Conservation (phyloP, 1,140 invertebrate genomes). For the Sogatella furcifera region DNA sequence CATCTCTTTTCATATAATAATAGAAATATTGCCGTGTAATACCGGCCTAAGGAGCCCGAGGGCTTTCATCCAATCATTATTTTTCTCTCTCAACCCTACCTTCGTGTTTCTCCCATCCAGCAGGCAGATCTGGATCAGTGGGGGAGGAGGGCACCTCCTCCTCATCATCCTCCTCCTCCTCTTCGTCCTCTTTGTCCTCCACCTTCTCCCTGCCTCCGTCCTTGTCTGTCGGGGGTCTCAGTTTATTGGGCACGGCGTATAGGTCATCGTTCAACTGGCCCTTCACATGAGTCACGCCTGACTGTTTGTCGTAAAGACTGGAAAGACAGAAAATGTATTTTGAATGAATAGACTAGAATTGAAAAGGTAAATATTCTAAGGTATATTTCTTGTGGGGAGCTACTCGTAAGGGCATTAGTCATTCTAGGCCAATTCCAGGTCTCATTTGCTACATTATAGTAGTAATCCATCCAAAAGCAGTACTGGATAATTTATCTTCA, state of each 20-base stretch:
- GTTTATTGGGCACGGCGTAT: constrained; percentile 62
- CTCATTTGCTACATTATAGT: too few relatives aligned
- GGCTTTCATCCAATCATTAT: too few relatives aligned
- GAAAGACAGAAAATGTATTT: not conserved
- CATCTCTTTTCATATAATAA: too few relatives aligned
- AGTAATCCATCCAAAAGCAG: too few relatives aligned
- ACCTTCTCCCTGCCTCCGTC: not conserved
- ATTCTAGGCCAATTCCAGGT: too few relatives aligned
- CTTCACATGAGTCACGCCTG: constrained; percentile 45
- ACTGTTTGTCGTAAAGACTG: constrained; percentile 19
- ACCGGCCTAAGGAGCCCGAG: too few relatives aligned
- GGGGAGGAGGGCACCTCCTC: not conserved
- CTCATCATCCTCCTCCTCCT: not conserved
- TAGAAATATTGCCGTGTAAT: too few relatives aligned
- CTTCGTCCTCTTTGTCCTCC: not conserved
- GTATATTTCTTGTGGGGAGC: too few relatives aligned
- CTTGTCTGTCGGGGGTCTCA: constrained; percentile 31
- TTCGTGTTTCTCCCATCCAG: constrained; percentile 90
- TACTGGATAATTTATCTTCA: too few relatives aligned
- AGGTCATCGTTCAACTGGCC: constrained; percentile 60
- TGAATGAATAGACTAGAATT: too few relatives aligned
- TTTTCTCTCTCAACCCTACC: constrained; percentile 38
- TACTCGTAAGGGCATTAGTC: too few relatives aligned
- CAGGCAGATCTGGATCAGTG: constrained; percentile 45
- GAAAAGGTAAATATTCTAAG: too few relatives aligned